phyloP scores from a whole-genome alignment of 64 coral and sea anemone genomes.

The Cladopsammia gracilis region DNA sequence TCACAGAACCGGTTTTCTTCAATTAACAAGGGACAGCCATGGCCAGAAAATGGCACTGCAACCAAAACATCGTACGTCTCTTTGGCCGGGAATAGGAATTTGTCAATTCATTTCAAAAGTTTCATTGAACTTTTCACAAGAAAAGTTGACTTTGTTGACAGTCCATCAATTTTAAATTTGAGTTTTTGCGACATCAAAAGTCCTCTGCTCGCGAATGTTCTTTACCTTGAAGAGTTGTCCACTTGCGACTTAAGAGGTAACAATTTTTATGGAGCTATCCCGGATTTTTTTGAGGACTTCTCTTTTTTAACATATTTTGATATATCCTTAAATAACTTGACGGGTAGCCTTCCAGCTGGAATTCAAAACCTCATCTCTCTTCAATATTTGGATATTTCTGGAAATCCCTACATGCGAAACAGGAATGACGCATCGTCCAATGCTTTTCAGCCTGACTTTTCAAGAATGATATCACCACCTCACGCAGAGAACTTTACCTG shows the following conservation, averaged over 20 bases:
- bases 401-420: conserved; percentile 32
- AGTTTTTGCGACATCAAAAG: conserved; percentile 59
- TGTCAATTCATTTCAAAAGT: conserved; percentile 50
- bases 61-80: background rate
- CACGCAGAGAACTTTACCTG: conserved; percentile 35
- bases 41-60: background rate
- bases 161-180: conserved; percentile 42
- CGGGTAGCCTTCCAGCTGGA: conserved; percentile 32
- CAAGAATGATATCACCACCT: background rate
- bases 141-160: background rate
- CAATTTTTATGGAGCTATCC: conserved; percentile 24
- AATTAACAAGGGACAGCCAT: conserved; percentile 27
- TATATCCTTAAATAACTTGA: conserved; percentile 33
- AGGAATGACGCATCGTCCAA: background rate
- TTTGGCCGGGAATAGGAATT: conserved; percentile 50
- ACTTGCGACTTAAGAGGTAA: conserved; percentile 58
- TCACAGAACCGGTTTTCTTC: conserved; percentile 61
- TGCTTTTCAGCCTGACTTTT: conserved; percentile 20
- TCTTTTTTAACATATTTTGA: conserved; percentile 7
- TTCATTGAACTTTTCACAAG: background rate
- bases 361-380: conserved; percentile 14
- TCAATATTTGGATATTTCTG: conserved; percentile 63
- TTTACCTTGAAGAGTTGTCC: background rate
- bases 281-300: too few relatives aligned
- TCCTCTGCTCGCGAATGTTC: conserved; percentile 3